A percentile compares a stretch with the other conserved stretches of the same genome.
These are phyloP conservation scores for Aphelocoma californica DNA, from an alignment of 2,797 vertebrate genomes.

Conservation along the genomic window DNA sequence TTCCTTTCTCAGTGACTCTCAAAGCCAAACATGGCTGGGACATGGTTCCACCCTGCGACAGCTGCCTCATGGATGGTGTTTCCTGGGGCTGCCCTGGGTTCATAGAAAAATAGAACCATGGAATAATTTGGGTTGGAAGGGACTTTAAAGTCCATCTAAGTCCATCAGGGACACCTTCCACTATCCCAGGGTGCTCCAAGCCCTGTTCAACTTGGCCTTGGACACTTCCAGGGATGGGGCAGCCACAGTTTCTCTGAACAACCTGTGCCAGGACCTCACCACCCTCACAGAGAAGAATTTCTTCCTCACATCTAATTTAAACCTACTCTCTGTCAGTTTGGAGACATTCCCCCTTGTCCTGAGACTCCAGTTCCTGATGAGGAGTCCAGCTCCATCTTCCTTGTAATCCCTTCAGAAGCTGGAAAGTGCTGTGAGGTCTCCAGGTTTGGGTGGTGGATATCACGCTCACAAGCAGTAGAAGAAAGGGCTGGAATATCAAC, in stretches of 20 bases:
- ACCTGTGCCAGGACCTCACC: not conserved
- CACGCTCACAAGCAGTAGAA: rapidly evolving
- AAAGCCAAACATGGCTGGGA: not conserved
- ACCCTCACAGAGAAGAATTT: rapidly evolving
- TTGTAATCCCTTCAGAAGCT: not conserved
- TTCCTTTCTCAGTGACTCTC: not conserved
- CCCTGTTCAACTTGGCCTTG: not conserved
- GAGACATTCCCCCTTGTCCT: not conserved
- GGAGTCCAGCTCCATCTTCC: not conserved
- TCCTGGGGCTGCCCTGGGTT: not conserved
- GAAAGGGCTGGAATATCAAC: not conserved
- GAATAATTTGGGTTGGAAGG: not conserved
- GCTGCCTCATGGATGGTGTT: not conserved
- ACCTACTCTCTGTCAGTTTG: not conserved
- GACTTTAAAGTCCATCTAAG: not conserved
- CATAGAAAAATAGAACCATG: not conserved
- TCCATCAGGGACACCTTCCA: not conserved
- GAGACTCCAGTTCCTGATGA: not conserved
- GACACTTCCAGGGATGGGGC: not conserved
- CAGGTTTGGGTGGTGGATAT: not conserved
- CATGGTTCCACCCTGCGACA: not conserved
- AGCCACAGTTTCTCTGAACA: not conserved
- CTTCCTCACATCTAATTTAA: not conserved
- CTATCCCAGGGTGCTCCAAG: not conserved
- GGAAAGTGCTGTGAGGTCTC: not conserved